phyloP scores from a whole-genome alignment of 2,113 vertebrate genomes.

The Camelus dromedarius region DNA sequence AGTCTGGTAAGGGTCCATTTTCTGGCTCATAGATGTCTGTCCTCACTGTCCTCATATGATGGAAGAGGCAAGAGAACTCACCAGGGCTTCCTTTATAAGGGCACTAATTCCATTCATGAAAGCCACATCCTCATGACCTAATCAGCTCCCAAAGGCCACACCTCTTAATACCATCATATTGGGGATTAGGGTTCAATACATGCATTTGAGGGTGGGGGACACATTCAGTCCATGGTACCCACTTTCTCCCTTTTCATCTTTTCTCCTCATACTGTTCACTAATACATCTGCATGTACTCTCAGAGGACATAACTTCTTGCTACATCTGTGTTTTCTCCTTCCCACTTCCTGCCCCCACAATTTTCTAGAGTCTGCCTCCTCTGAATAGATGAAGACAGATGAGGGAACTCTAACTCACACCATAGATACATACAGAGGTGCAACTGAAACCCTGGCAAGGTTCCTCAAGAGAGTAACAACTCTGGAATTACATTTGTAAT shows the following conservation, averaged over 20 bases:
- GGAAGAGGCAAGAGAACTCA: neutral
- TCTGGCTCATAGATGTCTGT: neutral
- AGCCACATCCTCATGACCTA: neutral
- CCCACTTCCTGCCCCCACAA: neutral
- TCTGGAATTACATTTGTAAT: conserved; percentile 1
- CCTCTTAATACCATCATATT: neutral
- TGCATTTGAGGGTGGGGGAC: neutral
- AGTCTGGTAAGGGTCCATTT: neutral
- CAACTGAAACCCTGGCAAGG: neutral
- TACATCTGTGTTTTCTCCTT: neutral
- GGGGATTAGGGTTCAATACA: neutral
- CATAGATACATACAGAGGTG: neutral
- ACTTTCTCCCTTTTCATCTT: neutral
- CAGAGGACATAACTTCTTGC: neutral
- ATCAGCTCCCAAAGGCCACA: neutral
- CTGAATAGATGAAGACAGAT: neutral
- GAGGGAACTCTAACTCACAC: neutral
- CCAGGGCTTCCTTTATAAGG: neutral
- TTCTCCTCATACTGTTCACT: neutral
- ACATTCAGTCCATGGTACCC: neutral
- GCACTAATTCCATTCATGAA: neutral
- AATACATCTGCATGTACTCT: neutral
- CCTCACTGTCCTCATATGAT: neutral
- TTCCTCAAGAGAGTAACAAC: neutral
- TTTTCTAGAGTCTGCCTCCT: neutral